phyloP scores from a whole-genome alignment of 2,113 vertebrate genomes.

The Columba livia region DNA sequence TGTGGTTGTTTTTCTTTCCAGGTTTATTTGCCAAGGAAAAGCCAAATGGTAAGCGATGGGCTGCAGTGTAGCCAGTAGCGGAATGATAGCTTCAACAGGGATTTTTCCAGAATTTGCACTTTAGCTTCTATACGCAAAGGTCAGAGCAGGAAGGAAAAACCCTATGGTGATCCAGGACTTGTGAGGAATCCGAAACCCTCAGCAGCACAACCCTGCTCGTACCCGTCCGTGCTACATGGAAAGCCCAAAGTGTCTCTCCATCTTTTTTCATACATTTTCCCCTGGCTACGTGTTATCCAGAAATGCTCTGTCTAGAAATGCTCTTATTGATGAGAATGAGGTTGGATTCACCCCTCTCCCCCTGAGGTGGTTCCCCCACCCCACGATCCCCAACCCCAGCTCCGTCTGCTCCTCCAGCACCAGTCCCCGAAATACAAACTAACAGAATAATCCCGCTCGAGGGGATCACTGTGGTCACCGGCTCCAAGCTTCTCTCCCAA shows the following conservation, averaged over 20 bases:
- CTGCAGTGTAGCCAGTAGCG: background rate
- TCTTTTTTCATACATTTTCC: background rate
- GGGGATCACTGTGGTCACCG: background rate
- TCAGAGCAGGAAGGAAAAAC: background rate
- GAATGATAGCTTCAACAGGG: background rate
- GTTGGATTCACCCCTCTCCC: too few relatives aligned
- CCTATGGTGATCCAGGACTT: background rate
- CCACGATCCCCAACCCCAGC: accelerated
- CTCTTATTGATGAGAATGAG: background rate
- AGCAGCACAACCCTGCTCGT: background rate
- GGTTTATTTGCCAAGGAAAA: background rate
- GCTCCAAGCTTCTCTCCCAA: background rate
- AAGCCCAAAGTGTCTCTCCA: background rate
- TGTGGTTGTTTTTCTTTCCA: too few relatives aligned
- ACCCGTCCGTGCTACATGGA: too few relatives aligned
- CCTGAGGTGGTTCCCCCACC: too few relatives aligned
- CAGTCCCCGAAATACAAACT: background rate
- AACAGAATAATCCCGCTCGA: background rate
- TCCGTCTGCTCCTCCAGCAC: background rate
- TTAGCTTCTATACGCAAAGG: background rate
- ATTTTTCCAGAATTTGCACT: background rate
- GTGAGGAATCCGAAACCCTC: background rate
- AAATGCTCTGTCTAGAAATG: background rate
- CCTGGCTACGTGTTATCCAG: background rate
- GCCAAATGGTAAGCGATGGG: background rate